Evolutionary conservation across 2,113 vertebrate genomes (phyloP), one percentile per base, ranked within the genome.

Genomic region (Glareola pratincola): DNA sequence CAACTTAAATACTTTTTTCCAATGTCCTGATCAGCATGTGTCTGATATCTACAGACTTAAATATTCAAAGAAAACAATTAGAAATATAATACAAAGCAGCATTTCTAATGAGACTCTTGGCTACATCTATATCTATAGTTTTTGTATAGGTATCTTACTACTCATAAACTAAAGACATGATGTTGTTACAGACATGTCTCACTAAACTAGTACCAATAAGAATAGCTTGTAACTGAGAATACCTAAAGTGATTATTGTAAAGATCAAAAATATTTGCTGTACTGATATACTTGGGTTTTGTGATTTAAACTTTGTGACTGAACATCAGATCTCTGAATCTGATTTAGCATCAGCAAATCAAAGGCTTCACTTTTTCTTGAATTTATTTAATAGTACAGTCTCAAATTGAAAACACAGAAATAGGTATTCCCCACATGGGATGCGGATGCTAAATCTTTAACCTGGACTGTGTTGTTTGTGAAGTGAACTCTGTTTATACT

Each of bases 191-290:
- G 77, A 41, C 14, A 45, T 10, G 66, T 37, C 57, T 92, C 37
- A 22, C 68, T 85, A 64, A 85, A 53, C 47, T 32, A 48, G n/a
- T 71, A 75, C 21, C 90, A 68, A 10, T 68, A 81, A 71, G 63
- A 90, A 76, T 54, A 84, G 53, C 47, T 50, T 81, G 75, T 81
- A 67, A 76, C 43, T 93, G 59, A 90, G 96, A 76, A 76, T 83
- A 81, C 34, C 63, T 93, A 2, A 83, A 96, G 71, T 82, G 74
- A 78, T 97, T 91, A 90, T 27, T 96, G 93, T 91, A 94, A 97
- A 96, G 91, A 87, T 71, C 80, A 92, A 83, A 96, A 94, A 67
- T 91, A 75, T 63, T 57, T 83, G 10, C 72, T 29, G 17, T 96
- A 83, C 87, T 92, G 79, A 82, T 86, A 34, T 68, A 90, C 64